A percentile compares a stretch with the other conserved stretches of the same genome.
Conservation (phyloP, 2,888 invertebrate species). For the Argynnis bischoffii region DNA sequence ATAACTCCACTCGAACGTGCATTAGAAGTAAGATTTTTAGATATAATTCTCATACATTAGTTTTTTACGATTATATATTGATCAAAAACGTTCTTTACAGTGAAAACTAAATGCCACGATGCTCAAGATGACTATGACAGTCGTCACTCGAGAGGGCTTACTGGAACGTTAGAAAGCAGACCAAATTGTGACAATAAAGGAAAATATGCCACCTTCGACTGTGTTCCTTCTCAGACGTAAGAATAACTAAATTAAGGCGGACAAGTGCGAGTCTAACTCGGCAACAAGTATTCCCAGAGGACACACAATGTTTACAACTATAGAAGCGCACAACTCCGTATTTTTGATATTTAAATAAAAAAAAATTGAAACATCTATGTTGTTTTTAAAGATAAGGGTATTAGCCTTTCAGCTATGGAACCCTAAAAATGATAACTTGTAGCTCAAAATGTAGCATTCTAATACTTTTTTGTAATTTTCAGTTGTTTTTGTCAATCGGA, state of each 20-base stretch:
- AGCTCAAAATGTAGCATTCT: too few species aligned
- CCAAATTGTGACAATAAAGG: conserved; percentile 86
- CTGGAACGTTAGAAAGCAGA: conserved; percentile 80
- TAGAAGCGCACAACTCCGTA: too few species aligned
- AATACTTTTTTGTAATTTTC: conserved; percentile 41
- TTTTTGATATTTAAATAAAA: not conserved
- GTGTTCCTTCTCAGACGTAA: conserved; percentile 86
- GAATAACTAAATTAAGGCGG: conserved; percentile 36
- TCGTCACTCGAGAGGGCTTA: conserved; percentile 64
- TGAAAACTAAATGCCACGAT: conserved; percentile 62
- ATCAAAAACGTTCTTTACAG: conserved; percentile 48
- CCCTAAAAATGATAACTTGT: not conserved
- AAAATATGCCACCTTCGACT: conserved; percentile 79
- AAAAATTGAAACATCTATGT: not conserved
- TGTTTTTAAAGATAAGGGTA: not conserved
- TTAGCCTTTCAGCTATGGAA: not conserved
- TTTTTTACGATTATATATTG: not conserved
- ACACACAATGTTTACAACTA: too few species aligned
- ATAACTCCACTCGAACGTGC: conserved; percentile 43
- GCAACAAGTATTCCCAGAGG: too few species aligned
- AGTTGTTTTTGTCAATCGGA: conserved; percentile 86
- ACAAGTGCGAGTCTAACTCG: too few species aligned
- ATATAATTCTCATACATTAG: too few species aligned
- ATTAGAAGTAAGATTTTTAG: conserved; percentile 67
- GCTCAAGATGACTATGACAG: conserved; percentile 77